A percentile compares a stretch with the other conserved stretches of the same genome.
Evolutionary conservation across 2,113 vertebrate species (phyloP).

Genomic region (Diadophis punctatus): DNA sequence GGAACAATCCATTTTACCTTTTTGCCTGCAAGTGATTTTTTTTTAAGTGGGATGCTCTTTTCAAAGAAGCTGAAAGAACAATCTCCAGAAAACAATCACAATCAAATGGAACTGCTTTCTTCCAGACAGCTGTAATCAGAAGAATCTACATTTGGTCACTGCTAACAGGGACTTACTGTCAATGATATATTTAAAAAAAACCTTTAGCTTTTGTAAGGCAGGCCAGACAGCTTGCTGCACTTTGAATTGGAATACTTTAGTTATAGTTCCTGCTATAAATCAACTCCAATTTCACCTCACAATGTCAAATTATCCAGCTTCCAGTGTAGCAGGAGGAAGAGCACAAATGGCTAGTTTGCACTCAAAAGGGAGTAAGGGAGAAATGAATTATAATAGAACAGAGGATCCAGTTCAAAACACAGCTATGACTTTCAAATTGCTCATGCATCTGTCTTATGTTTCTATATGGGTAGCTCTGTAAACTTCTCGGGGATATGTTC

Average conservation of each 20-base stretch:
- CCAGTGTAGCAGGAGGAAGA: background rate
- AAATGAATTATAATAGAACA: background rate
- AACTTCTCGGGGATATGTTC: background rate
- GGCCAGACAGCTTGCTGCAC: slow-evolving; percentile 14
- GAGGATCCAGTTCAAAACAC: slow-evolving; percentile 1
- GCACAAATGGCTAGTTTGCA: background rate
- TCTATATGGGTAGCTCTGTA: background rate
- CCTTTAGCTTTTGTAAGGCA: background rate
- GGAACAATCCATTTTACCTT: background rate
- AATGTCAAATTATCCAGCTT: slow-evolving; percentile 26
- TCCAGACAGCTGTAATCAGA: slow-evolving; percentile 11
- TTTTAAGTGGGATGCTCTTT: slow-evolving; percentile 13
- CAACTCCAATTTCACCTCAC: slow-evolving; percentile 21
- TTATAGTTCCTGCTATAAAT: slow-evolving; percentile 33
- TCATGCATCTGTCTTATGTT: background rate
- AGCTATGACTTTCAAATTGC: slow-evolving; percentile 1
- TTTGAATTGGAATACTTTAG: slow-evolving; percentile 28
- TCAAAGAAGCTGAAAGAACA: slow-evolving; percentile 5
- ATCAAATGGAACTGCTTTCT: background rate
- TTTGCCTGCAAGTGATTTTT: background rate
- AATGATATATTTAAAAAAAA: slow-evolving; percentile 4
- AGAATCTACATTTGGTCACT: background rate
- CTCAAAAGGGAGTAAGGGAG: background rate
- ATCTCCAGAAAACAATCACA: background rate
- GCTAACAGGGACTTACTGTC: slow-evolving; percentile 18